Evolutionary conservation across 2,888 invertebrate genomes (phyloP).

Genomic region (Synergus laeviventris): DNA sequence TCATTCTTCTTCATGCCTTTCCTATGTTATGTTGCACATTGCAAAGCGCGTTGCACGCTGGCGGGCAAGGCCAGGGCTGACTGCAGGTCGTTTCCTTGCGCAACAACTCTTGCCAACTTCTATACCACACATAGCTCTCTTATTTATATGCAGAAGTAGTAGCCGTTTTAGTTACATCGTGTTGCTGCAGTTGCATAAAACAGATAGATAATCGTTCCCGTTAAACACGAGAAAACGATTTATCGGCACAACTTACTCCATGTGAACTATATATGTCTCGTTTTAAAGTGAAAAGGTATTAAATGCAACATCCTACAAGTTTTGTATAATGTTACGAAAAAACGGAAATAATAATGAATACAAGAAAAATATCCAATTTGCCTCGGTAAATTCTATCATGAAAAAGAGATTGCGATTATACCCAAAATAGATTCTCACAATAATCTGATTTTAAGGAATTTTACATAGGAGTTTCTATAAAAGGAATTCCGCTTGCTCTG

Average conservation of each 20-base stretch:
- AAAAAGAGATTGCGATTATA: too few relatives aligned
- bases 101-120: conserved; percentile 58
- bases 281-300: background rate
- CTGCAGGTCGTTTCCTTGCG: conserved; percentile 67
- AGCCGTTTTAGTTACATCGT: conserved; percentile 34
- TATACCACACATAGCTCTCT: conserved; percentile 16
- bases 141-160: conserved; percentile 29
- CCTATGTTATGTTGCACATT: conserved; percentile 41
- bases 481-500: too few relatives aligned
- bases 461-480: too few relatives aligned
- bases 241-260: conserved; percentile 9
- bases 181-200: conserved; percentile 36
- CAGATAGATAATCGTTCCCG: conserved; percentile 27
- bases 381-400: background rate
- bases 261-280: conserved; percentile 6
- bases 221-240: conserved; percentile 27
- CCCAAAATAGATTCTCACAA: too few relatives aligned
- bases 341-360: background rate
- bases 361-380: background rate
- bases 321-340: background rate
- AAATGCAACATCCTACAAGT: background rate
- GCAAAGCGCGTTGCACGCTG: conserved; percentile 57
- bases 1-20: conserved; percentile 2
- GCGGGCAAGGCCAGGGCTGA: conserved; percentile 71
- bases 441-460: too few relatives aligned